Conservation (phyloP, 2,888 invertebrate species). For the Choreutis nemorana region DNA sequence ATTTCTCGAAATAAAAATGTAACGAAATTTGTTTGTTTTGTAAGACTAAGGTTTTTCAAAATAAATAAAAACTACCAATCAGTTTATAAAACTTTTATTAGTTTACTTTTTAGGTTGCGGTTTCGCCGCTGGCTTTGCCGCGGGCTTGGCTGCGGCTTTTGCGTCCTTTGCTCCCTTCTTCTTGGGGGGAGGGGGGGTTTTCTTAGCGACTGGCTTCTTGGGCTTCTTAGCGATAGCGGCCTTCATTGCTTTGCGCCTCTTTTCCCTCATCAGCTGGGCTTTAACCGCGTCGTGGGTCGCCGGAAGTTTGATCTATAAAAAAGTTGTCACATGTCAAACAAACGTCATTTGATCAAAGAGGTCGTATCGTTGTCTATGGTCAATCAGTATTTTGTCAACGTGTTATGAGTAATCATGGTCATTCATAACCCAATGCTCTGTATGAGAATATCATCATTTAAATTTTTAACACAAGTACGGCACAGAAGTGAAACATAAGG, state of each 20-base stretch:
- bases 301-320: conserved; percentile 53
- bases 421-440: conserved; percentile 65
- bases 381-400: conserved; percentile 55
- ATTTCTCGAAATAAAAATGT: no score
- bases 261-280: conserved; percentile 55
- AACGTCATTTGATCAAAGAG: no score
- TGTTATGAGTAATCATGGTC: conserved; percentile 49
- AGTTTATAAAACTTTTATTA: conserved; percentile 17
- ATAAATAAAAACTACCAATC: no score
- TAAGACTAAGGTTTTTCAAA: no score
- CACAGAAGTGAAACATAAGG: no score
- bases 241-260: conserved; percentile 56
- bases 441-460: conserved; percentile 51
- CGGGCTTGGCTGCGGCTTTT: conserved; percentile 20
- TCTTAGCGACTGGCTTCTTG: conserved; percentile 56
- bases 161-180: conserved; percentile 31
- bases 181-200: conserved; percentile 48
- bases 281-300: conserved; percentile 49
- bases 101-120: conserved; percentile 31
- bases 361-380: no score
- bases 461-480: no score
- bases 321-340: no score
- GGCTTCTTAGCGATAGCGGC: conserved; percentile 61
- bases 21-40: no score
- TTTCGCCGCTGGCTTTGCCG: conserved; percentile 18